Base-by-base conservation (phyloP, 1,140 invertebrate species). In the Trichogramma pretiosum region DNA sequence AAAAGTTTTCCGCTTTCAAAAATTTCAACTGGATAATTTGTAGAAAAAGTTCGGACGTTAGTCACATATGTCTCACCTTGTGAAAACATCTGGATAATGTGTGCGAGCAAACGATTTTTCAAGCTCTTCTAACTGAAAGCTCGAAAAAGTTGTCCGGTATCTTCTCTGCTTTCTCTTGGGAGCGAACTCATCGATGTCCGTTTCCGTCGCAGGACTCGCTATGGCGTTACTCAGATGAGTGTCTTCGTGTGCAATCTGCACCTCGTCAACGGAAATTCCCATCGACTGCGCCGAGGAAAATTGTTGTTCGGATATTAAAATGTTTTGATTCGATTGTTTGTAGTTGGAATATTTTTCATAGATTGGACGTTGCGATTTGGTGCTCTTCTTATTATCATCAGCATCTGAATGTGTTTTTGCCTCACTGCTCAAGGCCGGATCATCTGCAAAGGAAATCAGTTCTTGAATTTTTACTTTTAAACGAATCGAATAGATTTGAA, bases 51-150 rank as follows among this genome's bases (percentile, higher is more conserved):
- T 30, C 7, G 7, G 7, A 13, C n/a, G 13, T 30, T 30, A 50
- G 48, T 36, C 26, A 64, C n/a, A n/a, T n/a, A n/a, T n/a, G n/a
- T n/a, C 75, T 73, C 77, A 96, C 87, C 93, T 87, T 18, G 92
- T 97, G 73, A 97, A 98, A 1, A 98, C 93, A 72, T 98, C 94
- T 16, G 94, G 94, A 72, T 97, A 98, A 72, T 98, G 94, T 4
- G 93, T 97, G 58, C 93, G 82, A 1, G 91, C 87, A 70, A 98
- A 98, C 0, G 93, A 93, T 68, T 96, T 97, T 67, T 98, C 94
- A 50, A 98, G 73, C 70, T 98, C 94, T 64, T 97, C 93, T 43
- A 98, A 73, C 69, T 97, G 93, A 64, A 90, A 93, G 59, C 88
- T 92, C 7, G 91, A 95, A 70, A 95, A 95, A 28, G 93, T 95